Evolutionary conservation across 2,113 vertebrate species (phyloP).

Genomic region (Cricetomys ansorgei): DNA sequence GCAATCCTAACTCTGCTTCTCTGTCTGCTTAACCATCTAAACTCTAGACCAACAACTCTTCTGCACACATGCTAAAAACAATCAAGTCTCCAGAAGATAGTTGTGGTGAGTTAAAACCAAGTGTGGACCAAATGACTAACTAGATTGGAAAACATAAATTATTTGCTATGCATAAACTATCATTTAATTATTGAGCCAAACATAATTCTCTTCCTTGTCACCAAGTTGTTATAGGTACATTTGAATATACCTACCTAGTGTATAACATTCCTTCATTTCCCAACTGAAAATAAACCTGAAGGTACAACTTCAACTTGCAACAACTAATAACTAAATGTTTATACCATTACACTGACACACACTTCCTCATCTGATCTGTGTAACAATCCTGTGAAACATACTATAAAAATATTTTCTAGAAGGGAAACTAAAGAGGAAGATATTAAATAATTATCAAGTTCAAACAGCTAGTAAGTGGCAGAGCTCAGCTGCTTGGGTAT

Average conservation of each 20-base stretch:
- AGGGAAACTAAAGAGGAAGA: conserved; percentile 49
- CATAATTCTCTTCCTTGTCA: neutral
- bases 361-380: conserved; percentile 26
- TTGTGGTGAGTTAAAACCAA: neutral
- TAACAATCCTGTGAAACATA: neutral
- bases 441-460: conserved; percentile 53
- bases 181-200: conserved; percentile 16
- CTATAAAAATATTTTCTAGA: conserved; percentile 39
- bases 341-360: neutral
- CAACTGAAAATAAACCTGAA: conserved; percentile 49
- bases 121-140: conserved; percentile 3
- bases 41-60: neutral
- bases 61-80: conserved; percentile 27
- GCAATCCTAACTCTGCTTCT: neutral
- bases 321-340: neutral
- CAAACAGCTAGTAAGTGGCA: neutral
- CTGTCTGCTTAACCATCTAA: neutral
- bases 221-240: conserved; percentile 1
- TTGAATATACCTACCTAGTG: neutral
- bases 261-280: neutral
- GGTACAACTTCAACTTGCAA: neutral
- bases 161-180: neutral
- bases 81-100: neutral
- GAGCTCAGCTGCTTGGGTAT: neutral
- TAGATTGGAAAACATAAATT: conserved; percentile 40